These are phyloP conservation scores for Tyto alba DNA, from an alignment of 2,113 vertebrate genomes.

Conservation along the genomic window DNA sequence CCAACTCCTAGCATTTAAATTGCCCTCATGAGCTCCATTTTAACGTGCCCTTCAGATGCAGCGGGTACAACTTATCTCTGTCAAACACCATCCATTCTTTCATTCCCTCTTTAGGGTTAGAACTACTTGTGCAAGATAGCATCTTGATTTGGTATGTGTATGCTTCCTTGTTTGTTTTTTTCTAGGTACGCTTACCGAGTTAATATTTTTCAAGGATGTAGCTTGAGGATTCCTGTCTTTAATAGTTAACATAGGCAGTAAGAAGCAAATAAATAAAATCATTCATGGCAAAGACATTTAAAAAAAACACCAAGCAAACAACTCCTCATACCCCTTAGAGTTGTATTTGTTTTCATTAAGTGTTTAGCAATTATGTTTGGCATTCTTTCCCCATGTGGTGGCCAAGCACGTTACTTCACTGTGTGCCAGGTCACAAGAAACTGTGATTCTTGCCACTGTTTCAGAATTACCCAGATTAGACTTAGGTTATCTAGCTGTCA, in stretches of 20 bases:
- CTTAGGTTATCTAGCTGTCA: slow-evolving; percentile 24
- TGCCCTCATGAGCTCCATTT: not conserved
- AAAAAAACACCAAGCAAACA: not conserved
- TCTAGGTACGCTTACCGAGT: not conserved
- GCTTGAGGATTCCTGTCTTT: not conserved
- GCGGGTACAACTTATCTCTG: not conserved
- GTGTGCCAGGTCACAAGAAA: slow-evolving; percentile 54
- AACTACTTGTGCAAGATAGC: not conserved
- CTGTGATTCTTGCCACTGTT: slow-evolving; percentile 14
- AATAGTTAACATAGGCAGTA: not conserved
- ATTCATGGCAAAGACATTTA: not conserved
- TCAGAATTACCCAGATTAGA: slow-evolving; percentile 3
- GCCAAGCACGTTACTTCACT: not conserved
- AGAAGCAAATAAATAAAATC: not conserved
- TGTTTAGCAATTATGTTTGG: not conserved
- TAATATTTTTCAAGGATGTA: not conserved
- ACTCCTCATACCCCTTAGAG: not conserved
- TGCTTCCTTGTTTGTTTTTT: not conserved
- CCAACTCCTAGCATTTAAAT: not conserved
- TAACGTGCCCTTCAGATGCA: not conserved
- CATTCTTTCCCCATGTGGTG: not conserved
- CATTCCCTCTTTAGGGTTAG: not conserved
- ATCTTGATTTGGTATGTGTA: not conserved
- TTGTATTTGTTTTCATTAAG: not conserved
- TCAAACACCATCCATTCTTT: not conserved